These are phyloP conservation scores for Drosophila leontia DNA, from an alignment of 1,140 invertebrate genomes.

Conservation along the genomic window DNA sequence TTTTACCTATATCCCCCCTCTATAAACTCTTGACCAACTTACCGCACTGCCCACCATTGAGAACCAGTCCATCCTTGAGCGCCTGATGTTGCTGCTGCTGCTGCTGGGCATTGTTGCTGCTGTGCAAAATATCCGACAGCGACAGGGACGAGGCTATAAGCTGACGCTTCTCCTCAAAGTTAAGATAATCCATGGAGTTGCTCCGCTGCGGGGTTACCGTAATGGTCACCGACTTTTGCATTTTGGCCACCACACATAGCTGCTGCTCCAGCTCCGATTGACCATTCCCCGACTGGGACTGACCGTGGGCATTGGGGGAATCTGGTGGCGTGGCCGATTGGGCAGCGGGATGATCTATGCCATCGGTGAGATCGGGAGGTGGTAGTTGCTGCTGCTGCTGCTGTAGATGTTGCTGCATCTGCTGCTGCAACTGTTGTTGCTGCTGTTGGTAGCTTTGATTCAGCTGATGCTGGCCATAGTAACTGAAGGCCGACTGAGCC, in stretches of 20 bases:
- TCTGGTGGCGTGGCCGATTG: slow-evolving; percentile 41
- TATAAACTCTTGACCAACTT: slow-evolving; percentile 17
- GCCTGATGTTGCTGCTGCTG: slow-evolving; percentile 54
- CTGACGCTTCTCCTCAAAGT: slow-evolving; percentile 95
- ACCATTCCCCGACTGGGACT: slow-evolving; percentile 4
- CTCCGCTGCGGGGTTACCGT: slow-evolving; percentile 90
- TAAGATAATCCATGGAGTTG: slow-evolving; percentile 94
- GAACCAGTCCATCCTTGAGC: slow-evolving; percentile 54
- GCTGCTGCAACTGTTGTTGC: slow-evolving; percentile 68
- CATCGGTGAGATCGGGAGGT: slow-evolving; percentile 62
- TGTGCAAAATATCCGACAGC: slow-evolving; percentile 93
- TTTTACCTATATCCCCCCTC: neutral
- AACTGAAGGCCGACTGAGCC: slow-evolving; percentile 65
- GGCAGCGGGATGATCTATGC: slow-evolving; percentile 64
- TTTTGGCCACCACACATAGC: slow-evolving; percentile 85
- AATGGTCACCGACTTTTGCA: slow-evolving; percentile 87
- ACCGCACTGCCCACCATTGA: slow-evolving; percentile 69
- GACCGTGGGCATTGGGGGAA: slow-evolving; percentile 35
- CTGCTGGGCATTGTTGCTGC: slow-evolving; percentile 87
- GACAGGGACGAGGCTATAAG: slow-evolving; percentile 94
- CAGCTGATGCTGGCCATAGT: slow-evolving; percentile 60
- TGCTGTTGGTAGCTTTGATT: slow-evolving; percentile 63
- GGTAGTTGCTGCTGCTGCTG: slow-evolving; percentile 60
- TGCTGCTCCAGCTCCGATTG: slow-evolving; percentile 67
- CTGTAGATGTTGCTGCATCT: slow-evolving; percentile 46